A percentile compares a stretch with the other conserved stretches of the same genome.
Conservation (phyloP, 2,113 vertebrate genomes). For the Sapajus apella region DNA sequence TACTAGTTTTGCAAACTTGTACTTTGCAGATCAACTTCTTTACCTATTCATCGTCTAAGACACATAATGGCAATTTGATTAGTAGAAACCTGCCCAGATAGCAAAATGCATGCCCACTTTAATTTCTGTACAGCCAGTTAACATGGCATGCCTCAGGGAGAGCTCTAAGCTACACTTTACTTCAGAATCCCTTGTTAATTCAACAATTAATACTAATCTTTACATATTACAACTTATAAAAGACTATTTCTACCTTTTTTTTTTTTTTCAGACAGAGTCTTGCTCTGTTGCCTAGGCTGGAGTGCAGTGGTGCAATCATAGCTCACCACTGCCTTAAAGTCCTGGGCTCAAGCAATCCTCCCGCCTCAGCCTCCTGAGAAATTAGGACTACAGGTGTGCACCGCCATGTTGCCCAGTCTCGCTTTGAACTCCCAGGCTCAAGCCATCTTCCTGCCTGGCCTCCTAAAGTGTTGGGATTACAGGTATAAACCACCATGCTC, state of each 20-base stretch:
- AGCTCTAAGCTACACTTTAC: not conserved
- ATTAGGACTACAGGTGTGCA: no score
- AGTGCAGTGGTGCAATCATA: no score
- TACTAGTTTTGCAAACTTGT: not conserved
- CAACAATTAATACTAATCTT: not conserved
- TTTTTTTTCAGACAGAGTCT: no score
- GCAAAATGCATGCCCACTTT: not conserved
- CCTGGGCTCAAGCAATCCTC: no score
- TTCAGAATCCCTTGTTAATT: not conserved
- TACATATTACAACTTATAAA: not conserved
- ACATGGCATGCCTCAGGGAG: not conserved
- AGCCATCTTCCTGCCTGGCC: no score
- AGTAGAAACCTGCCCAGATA: not conserved
- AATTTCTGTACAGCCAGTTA: not conserved
- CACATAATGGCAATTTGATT: not conserved
- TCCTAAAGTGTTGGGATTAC: no score
- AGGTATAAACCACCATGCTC: no score
- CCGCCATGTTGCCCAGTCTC: no score
- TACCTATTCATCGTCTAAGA: not conserved
- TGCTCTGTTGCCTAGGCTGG: no score
- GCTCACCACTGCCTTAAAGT: no score
- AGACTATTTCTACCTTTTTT: not conserved
- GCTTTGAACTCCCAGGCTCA: no score
- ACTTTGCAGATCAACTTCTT: not conserved
- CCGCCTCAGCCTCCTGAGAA: no score